Conservation (phyloP, 1,140 invertebrate species). For the Contarinia nasturtii region DNA sequence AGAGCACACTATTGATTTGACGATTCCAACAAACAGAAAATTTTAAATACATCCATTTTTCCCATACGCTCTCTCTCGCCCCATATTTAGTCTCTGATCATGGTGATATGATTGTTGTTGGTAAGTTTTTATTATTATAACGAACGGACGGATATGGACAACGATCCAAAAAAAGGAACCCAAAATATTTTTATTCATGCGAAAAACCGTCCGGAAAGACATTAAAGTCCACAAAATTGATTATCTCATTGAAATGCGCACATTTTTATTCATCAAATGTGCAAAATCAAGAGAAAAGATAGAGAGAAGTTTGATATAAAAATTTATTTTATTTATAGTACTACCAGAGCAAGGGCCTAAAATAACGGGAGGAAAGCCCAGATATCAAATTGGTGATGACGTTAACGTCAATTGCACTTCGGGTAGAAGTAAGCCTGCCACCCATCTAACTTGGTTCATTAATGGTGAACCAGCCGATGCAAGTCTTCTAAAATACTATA, state of each 20-base stretch:
- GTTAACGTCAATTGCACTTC: constrained; percentile 51
- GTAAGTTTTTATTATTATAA: constrained; percentile 31
- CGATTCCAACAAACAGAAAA: too few relatives aligned
- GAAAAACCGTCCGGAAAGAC: not conserved
- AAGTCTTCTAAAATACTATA: constrained; percentile 28
- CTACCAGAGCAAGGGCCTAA: constrained; percentile 42
- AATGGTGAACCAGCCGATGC: constrained; percentile 44
- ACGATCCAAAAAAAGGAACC: too few relatives aligned
- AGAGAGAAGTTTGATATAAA: not conserved
- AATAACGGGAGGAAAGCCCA: constrained; percentile 39
- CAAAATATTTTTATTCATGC: too few relatives aligned
- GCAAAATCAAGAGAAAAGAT: not conserved
- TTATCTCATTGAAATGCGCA: not conserved
- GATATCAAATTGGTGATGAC: constrained; percentile 43
- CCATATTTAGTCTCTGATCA: constrained; percentile 57
- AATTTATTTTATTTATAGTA: constrained; percentile 28
- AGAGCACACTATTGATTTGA: too few relatives aligned
- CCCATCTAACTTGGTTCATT: constrained; percentile 51
- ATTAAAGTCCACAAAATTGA: not conserved
- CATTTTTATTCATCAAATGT: not conserved
- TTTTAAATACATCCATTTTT: too few relatives aligned
- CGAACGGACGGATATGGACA: too few relatives aligned
- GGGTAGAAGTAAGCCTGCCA: constrained; percentile 43
- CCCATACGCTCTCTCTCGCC: too few relatives aligned
- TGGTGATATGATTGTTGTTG: constrained; percentile 54